Conservation (phyloP, 2,888 invertebrate genomes). For the Clanis bilineata region DNA sequence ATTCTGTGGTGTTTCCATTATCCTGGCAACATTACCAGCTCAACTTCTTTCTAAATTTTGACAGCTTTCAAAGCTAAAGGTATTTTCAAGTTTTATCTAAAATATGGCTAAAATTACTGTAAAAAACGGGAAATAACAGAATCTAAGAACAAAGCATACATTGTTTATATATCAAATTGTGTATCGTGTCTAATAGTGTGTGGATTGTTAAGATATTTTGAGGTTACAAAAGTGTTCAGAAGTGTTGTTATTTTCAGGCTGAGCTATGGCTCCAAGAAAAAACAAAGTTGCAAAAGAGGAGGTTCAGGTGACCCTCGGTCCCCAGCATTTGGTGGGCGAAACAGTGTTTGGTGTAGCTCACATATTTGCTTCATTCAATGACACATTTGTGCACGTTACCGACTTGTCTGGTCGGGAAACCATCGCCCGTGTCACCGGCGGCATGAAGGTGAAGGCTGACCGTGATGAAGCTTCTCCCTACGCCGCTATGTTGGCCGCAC, state of each 20-base stretch:
- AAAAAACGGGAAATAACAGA: constrained; percentile 45
- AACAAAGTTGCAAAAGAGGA: constrained; percentile 98
- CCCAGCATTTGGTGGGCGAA: constrained; percentile 98
- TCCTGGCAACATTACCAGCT: constrained; percentile 13
- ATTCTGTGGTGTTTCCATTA: neutral
- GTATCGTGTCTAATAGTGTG: neutral
- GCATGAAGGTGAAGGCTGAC: constrained; percentile 99
- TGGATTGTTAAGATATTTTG: constrained; percentile 51
- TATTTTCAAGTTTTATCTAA: constrained; percentile 51
- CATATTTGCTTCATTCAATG: constrained; percentile 99
- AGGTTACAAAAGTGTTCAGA: constrained; percentile 67
- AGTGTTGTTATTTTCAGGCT: constrained; percentile 77
- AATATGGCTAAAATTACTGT: constrained; percentile 40
- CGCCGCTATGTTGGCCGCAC: constrained; percentile 99
- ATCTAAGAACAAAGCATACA: constrained; percentile 24
- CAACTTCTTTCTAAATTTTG: constrained; percentile 71
- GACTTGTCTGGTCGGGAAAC: constrained; percentile 99
- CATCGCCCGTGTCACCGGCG: constrained; percentile 96
- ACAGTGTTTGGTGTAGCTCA: constrained; percentile 99
- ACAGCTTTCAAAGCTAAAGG: constrained; percentile 78
- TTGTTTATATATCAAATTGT: neutral
- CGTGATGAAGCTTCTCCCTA: constrained; percentile 99
- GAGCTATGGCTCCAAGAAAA: constrained; percentile 97
- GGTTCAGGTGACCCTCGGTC: constrained; percentile 97
- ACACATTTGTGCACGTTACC: constrained; percentile 99